Base-by-base conservation (phyloP, 1,140 invertebrate genomes). In the Camponotus floridanus region DNA sequence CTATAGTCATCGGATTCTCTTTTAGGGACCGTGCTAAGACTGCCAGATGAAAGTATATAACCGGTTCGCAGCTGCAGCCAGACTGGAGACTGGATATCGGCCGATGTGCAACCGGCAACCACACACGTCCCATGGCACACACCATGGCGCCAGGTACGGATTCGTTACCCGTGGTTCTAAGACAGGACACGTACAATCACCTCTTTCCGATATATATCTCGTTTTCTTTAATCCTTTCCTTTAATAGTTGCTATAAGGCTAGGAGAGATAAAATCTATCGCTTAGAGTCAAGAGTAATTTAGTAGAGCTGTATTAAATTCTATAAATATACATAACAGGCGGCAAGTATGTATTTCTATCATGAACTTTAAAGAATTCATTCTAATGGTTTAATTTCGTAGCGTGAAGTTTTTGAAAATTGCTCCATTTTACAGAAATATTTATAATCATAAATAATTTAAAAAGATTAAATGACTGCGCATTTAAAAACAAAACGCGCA, bases 21-120 rank as follows among this genome's bases (percentile, higher is more conserved):
- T 94, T 94, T 94, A 93, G 92, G 93, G 91, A 92, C 91, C 91
- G 89, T 90, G 87, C 89, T 91, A 90, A 91, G 89, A 88, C 90
- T 89, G 92, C 88, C 87, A 90, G 91, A 92, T 91, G 90, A 92
- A 92, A 91, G 91, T 92, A 93, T 91, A 93, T 93, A 94, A 94
- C 93, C 93, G 93, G 93, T 94, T 94, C 93, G 92, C 93, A 93
- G 93, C 93, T 94, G 93, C 93, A 93, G 91, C 90, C 92, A 90
- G 87, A 87, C 86, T 74, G 85, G 86, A 92, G 87, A 87, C 80
- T 90, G 91, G 90, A 88, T 86, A 92, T 91, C 89, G 87, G 70
- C 78, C 87, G 76, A 62, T 61, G 87, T 80, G 85, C 88, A 87
- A 91, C 89, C 84, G 86, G 80, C 91, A 86, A 80, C 85, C 90